Evolutionary conservation across 2,888 invertebrate genomes (phyloP).

Genomic region (Anarsia innoxiella): DNA sequence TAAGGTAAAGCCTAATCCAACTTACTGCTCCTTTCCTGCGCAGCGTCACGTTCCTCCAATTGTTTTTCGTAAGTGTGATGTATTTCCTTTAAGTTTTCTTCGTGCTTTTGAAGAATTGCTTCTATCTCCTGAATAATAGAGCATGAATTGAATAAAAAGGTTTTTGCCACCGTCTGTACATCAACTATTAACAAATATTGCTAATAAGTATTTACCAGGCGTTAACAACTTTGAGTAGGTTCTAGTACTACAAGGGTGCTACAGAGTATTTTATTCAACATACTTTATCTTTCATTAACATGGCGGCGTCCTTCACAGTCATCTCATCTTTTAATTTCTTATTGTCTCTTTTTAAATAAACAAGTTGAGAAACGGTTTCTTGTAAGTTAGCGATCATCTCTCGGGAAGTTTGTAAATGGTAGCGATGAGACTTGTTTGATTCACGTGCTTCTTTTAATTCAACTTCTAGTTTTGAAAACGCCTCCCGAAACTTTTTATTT

Average conservation of each 20-base stretch:
- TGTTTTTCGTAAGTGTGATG: constrained; percentile 41
- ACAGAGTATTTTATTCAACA: no score
- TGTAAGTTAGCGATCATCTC: constrained; percentile 66
- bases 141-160: no score
- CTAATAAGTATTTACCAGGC: no score
- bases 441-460: constrained; percentile 55
- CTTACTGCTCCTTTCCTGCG: constrained; percentile 51
- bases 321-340: constrained; percentile 56
- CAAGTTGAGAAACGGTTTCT: constrained; percentile 60
- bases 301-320: constrained; percentile 34
- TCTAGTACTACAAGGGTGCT: no score
- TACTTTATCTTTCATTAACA: constrained; percentile 47
- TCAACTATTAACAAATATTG: no score
- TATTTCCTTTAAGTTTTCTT: constrained; percentile 37
- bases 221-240: background rate
- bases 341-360: constrained; percentile 55
- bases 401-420: constrained; percentile 52
- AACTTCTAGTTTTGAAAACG: constrained; percentile 44
- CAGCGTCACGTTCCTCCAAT: constrained; percentile 39
- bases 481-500: constrained; percentile 43
- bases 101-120: constrained; percentile 34
- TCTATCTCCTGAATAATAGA: constrained; percentile 60
- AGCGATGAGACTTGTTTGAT: constrained; percentile 60
- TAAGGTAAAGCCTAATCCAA: constrained; percentile 13
- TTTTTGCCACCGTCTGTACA: no score